Evolutionary conservation across 2,113 vertebrate species (phyloP).

Genomic region (Pogona vitticeps): DNA sequence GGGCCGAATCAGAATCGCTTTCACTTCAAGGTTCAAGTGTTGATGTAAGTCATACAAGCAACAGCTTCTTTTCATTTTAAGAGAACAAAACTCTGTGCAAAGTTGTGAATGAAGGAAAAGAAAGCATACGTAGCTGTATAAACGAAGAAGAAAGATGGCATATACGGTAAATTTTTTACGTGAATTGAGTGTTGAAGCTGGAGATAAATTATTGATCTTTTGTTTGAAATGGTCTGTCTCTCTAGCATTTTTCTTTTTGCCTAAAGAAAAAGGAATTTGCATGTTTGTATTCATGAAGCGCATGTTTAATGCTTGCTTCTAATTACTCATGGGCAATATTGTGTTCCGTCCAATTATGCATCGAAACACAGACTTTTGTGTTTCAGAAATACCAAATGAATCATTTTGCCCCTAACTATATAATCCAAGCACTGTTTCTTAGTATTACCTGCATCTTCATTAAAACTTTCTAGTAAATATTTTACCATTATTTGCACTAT

Average conservation of each 20-base stretch:
- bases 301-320: constrained; percentile 3
- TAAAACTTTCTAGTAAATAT: neutral
- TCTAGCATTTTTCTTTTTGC: neutral
- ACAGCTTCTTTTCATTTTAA: neutral
- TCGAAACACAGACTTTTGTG: neutral
- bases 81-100: neutral
- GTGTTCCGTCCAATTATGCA: neutral
- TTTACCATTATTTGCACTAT: neutral
- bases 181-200: neutral
- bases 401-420: neutral
- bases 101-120: neutral
- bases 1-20: neutral
- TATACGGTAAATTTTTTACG: neutral
- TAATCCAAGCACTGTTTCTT: neutral
- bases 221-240: neutral
- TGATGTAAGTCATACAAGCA: neutral
- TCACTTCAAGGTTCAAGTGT: neutral
- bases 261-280: constrained; percentile 34
- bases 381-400: neutral
- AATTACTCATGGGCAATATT: neutral
- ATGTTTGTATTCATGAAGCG: no score
- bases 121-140: no score
- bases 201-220: neutral
- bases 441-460: neutral
- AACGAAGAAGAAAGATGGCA: neutral